A percentile compares a stretch with the other conserved stretches of the same genome.
Conservation (phyloP, 2,888 invertebrate species). For the Deladenus siricidicola region DNA sequence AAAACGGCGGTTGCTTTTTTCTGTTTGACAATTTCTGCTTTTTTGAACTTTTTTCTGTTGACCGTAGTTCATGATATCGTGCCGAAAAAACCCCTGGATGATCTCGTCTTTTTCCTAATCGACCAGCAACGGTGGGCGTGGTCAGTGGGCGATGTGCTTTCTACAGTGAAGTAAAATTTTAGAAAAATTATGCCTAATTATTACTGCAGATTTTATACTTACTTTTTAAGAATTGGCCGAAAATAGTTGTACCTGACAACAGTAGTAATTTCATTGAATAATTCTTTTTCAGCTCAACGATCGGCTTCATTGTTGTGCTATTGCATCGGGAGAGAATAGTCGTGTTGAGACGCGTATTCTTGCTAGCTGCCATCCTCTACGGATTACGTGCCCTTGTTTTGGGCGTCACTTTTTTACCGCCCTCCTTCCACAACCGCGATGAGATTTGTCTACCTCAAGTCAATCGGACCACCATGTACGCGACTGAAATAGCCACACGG, state of each 20-base stretch:
- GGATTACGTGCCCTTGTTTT: slow-evolving; percentile 39
- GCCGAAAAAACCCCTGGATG: slow-evolving; percentile 33
- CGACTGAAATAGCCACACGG: slow-evolving; percentile 44
- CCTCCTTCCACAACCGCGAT: slow-evolving; percentile 49
- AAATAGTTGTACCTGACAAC: too few species aligned
- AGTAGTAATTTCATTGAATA: too few species aligned
- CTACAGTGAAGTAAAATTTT: slow-evolving; percentile 40
- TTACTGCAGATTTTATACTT: neutral
- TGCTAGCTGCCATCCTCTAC: slow-evolving; percentile 49
- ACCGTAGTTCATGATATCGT: slow-evolving; percentile 52
- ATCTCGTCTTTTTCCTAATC: slow-evolving; percentile 48
- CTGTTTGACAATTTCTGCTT: slow-evolving; percentile 46
- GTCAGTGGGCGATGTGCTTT: slow-evolving; percentile 51
- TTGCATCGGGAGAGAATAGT: slow-evolving; percentile 45
- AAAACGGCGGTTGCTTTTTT: slow-evolving; percentile 46
- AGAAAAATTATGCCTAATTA: neutral
- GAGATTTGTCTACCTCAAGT: slow-evolving; percentile 50
- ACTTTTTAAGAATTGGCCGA: too few species aligned
- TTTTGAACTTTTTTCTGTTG: slow-evolving; percentile 51
- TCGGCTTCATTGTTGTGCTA: slow-evolving; percentile 47
- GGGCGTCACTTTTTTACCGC: slow-evolving; percentile 49
- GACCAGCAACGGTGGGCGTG: slow-evolving; percentile 53
- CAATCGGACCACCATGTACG: slow-evolving; percentile 50
- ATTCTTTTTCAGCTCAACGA: slow-evolving; percentile 38
- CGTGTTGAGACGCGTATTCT: slow-evolving; percentile 47